phyloP scores from a whole-genome alignment of 2,797 vertebrate genomes.

The Luscinia megarhynchos region DNA sequence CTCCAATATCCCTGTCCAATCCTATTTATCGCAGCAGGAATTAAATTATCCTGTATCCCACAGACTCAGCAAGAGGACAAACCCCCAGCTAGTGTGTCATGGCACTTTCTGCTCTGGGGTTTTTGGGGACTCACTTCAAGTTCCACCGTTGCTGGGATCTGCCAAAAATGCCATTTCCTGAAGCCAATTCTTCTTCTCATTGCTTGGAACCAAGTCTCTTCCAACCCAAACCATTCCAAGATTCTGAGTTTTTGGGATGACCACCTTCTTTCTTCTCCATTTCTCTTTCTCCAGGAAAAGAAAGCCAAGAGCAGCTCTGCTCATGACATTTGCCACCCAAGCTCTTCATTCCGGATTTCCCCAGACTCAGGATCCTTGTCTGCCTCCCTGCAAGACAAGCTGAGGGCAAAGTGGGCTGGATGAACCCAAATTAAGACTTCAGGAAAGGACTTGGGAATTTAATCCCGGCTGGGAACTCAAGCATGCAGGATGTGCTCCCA shows the following conservation, averaged over 20 bases:
- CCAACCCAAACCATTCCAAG: not conserved
- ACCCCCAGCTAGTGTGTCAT: fast-evolving
- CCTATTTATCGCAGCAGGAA: not conserved
- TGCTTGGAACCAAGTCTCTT: not conserved
- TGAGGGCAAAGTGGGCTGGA: not conserved
- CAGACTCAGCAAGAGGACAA: not conserved
- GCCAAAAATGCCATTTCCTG: not conserved
- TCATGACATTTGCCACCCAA: not conserved
- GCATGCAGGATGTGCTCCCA: conserved; percentile 6
- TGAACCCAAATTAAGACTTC: conserved; percentile 43
- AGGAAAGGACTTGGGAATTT: conserved; percentile 18
- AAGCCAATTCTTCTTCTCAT: not conserved
- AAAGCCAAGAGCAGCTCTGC: not conserved
- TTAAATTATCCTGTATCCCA: not conserved
- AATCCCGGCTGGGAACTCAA: not conserved
- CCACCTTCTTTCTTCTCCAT: not conserved
- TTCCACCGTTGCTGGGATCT: not conserved
- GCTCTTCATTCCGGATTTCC: not conserved
- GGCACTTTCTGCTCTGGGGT: not conserved
- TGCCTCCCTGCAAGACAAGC: not conserved
- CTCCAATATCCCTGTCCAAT: not conserved
- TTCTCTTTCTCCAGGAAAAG: not conserved
- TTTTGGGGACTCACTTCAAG: not conserved
- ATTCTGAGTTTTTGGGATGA: not conserved
- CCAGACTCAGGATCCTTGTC: not conserved